Conservation (phyloP, 2,888 invertebrate species). For the Folsomia candida region DNA sequence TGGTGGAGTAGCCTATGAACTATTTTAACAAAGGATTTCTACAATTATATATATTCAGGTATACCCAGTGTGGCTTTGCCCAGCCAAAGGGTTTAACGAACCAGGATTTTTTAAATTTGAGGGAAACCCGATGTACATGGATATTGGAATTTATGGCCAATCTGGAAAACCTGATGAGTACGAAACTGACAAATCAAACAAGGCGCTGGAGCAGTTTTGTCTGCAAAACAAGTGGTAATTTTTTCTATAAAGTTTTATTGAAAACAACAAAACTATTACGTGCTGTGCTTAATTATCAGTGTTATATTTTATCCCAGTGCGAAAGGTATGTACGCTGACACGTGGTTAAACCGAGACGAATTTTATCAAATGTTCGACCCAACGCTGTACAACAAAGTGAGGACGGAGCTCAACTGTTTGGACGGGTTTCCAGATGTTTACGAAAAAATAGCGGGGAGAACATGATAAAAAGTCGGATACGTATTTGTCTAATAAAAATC, state of each 20-base stretch:
- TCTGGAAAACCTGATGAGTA: background rate
- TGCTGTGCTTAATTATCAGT: background rate
- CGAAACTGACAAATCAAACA: background rate
- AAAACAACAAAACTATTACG: too few species aligned
- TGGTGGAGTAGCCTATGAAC: too few species aligned
- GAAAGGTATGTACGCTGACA: background rate
- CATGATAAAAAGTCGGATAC: too few species aligned
- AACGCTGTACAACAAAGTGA: constrained; percentile 66
- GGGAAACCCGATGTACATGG: background rate
- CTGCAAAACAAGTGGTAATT: background rate
- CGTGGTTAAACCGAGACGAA: constrained; percentile 64
- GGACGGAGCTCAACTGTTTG: constrained; percentile 63
- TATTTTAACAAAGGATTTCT: too few species aligned
- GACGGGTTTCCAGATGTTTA: constrained; percentile 77
- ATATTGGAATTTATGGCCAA: background rate
- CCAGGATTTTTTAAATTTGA: background rate
- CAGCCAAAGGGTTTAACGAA: background rate
- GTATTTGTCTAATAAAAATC: too few species aligned
- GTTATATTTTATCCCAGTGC: background rate
- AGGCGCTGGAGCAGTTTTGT: background rate
- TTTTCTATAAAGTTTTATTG: background rate
- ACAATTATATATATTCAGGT: background rate
- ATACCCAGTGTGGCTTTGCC: background rate
- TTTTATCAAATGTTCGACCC: constrained; percentile 79
- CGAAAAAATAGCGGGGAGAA: constrained; percentile 72